Base-by-base conservation (phyloP, 2,888 invertebrate genomes). In the Agonopterix arenella region DNA sequence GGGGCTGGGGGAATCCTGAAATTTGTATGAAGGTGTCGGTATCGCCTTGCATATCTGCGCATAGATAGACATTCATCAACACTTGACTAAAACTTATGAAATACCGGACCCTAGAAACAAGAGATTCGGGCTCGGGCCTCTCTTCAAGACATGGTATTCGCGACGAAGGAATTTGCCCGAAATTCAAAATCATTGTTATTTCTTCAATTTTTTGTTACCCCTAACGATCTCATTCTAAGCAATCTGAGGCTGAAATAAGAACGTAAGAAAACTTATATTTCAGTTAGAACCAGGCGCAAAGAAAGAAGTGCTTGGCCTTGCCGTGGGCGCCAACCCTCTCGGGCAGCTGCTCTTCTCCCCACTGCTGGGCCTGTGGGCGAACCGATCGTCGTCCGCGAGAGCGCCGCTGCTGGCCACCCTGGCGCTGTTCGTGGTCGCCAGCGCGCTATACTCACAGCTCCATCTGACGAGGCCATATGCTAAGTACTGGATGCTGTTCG, bases 331-430 rank as follows among this genome's bases (percentile, higher is more conserved):
- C 28, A 96, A 96, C 88, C 96, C 97, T 10, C 90, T 96, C 54
- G 96, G 94, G 0, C 96, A 97, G 90, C 93, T 96, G 92, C 70
- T 96, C 52, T 95, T 95, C 75, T 96, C 96, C 13, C 96, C 96
- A 2, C 76, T 96, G 57, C 91, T 96, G 58, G 96, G 96, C 43
- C 93, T 93, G 92, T 96, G 96, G 95, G 93, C 94, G 47, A 96
- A 96, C 77, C 93, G 91, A 70, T 80, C 93, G 28, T 93, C 93
- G 47, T 91, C 93, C 1, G 93, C 94, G 59, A 91, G 96, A 52
- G 70, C 93, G 50, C 96, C 96, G 0, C 80, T 96, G 47, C 84
- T 95, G 45, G 73, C 91, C 53, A 93, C 95, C 16, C 83, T 96
- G 58, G 86, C 89, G 28, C 76, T 96, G 41, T 96, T 96, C 78